Base-by-base conservation (phyloP, 2,888 invertebrate species). In the Acanthoscelides obtectus region DNA sequence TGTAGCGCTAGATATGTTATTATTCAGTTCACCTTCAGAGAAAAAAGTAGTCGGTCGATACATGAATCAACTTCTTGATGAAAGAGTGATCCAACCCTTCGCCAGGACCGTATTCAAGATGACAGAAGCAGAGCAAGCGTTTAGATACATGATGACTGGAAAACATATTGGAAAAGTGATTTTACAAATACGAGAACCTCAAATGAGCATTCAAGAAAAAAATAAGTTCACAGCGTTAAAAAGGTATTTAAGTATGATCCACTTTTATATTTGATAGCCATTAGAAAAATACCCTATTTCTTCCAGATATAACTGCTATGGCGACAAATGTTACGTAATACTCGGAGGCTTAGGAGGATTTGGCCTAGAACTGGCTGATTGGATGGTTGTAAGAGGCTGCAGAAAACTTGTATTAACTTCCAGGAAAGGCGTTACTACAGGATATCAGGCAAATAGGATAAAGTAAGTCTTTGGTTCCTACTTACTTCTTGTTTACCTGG, bases 311-410 rank as follows among this genome's bases (percentile, higher is more conserved):
- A 87, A 85, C 72, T 86, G 93, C 86, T 78, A 84, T 20, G 82
- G 84, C 20, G 82, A 87, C 77, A 79, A 87, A 81, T 74, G 88
- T 12, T 89, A 94, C 85, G 80, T 94, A 0, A 88, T 94, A 2
- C 87, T 91, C 0, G 94, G 94, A 17, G 97, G 97, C 67, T 87
- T 98, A 0, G 98, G 98, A 66, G 97, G 97, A 0, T 95, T 98
- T 81, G 98, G 97, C 3, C 86, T 98, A 68, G 97, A 98, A 84
- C 84, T 97, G 69, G 91, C 92, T 0, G 93, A 95, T 80, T 0
- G 95, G 95, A 86, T 98, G 79, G 89, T 96, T 68, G 84, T 93
- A 69, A 89, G 97, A 75, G 97, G 96, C 0, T 96, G 93, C 0
- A 89, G 87, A 77, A 92, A 93, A 76, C 79, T 97, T 12, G 88